These are phyloP conservation scores for Chaetops frenatus DNA, from an alignment of 2,113 vertebrate genomes.

Conservation along the genomic window DNA sequence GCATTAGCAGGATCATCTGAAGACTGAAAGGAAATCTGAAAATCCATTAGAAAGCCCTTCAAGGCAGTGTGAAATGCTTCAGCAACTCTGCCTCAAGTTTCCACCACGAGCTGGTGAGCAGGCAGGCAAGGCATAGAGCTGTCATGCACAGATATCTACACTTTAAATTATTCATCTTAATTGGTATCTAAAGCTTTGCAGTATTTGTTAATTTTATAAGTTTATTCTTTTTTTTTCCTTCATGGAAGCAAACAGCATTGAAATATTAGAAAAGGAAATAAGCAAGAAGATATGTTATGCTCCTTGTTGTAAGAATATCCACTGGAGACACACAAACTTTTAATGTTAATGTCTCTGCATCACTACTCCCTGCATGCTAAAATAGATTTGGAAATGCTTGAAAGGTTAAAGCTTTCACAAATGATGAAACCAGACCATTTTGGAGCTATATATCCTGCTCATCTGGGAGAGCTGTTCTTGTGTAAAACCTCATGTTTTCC, in stretches of 20 bases:
- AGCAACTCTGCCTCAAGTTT: neutral
- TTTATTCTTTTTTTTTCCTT: neutral
- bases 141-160: neutral
- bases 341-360: conserved; percentile 51
- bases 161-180: conserved; percentile 31
- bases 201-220: conserved; percentile 10
- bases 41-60: conserved; percentile 7
- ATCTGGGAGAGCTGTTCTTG: conserved; percentile 50
- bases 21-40: conserved; percentile 14
- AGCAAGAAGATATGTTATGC: neutral
- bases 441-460: conserved; percentile 53
- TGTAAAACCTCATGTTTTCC: conserved; percentile 61
- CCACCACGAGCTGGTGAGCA: neutral
- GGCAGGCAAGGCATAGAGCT: neutral
- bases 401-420: conserved; percentile 63
- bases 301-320: conserved; percentile 26
- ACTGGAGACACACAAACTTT: conserved; percentile 51
- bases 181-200: neutral
- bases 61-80: neutral
- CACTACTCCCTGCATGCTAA: conserved; percentile 40
- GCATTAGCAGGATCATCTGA: neutral
- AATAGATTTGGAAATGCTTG: conserved; percentile 55
- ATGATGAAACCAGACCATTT: conserved; percentile 53
- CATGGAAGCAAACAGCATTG: neutral
- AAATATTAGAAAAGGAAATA: conserved; percentile 27